Base-by-base conservation (phyloP, 2,888 invertebrate species). In the Stictocephala bisonia region DNA sequence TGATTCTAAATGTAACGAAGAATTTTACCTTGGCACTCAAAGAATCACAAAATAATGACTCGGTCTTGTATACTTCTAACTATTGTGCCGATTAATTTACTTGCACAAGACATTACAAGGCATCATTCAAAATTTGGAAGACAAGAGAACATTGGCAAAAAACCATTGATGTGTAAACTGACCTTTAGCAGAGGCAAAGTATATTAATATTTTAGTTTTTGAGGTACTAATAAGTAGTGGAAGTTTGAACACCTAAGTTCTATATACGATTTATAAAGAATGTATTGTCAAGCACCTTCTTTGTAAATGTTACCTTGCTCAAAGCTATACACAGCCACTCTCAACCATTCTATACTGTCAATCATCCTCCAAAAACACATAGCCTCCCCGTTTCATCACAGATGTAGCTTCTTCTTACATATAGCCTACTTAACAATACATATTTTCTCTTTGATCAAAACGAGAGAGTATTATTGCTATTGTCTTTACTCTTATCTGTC, bases 331-430 rank as follows among this genome's bases (percentile, higher is more conserved):
- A 50, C 48, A 48, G 48, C 48, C 48, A 68, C 50, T 50, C 68
- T 48, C 68, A 68, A 18, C 48, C 48, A 66, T 26, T 24, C 68
- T n/a, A n/a, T n/a, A n/a, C n/a, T n/a, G n/a, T 44, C 31, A 24
- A 7, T 48, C 50, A 68, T 50, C 13, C 66, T 44, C 48, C 26
- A 11, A 44, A 66, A 15, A 68, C 20, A 50, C 50, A 29, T 44
- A 44, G 44, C 68, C 48, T 68, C 50, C 31, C 50, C 11, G 41
- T 71, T 73, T 72, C 78, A 78, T 78, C 78, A 78, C 78, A 78
- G 78, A 74, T 73, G 71, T 76, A 77, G 78, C 78, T 77, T 60
- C 75, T 74, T 74, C 72, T 74, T 50, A 44, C 50, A 68, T 26
- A n/a, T n/a, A n/a, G n/a, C n/a, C n/a, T 31, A 68, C 27, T 50